Base-by-base conservation (phyloP, 2,888 invertebrate species). In the Agonopterix heracliana region DNA sequence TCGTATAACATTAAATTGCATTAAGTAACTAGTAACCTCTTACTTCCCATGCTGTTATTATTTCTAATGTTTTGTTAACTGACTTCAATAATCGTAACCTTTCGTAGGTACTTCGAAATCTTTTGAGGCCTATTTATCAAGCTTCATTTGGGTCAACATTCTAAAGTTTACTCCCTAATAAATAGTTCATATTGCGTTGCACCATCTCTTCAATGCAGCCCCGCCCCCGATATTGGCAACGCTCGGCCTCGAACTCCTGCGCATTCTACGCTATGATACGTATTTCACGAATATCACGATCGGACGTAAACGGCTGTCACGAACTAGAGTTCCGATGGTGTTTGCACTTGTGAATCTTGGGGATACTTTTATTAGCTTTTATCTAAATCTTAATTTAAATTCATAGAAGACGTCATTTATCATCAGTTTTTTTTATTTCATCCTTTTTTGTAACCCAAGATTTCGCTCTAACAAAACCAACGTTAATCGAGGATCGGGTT, bases 281-380 rank as follows among this genome's bases (percentile, higher is more conserved):
- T 69, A 26, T 70, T 71, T 69, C 68, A 66, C 60, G 60, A 67
- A 61, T 61, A 64, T 62, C 67, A 68, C 67, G 66, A 71, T 54
- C 67, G 61, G 56, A 56, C 58, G 55, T 55, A 58, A 60, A 64
- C 60, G 59, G 46, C 50, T 49, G 46, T 57, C 57, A 59, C 54
- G 56, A 53, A 52, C 49, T 26, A 46, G 44, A 46, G 40, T 40
- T 38, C 9, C 12, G 11, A 34, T 7, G 2, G 9, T 14, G 4
- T n/a, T n/a, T 41, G n/a, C 26, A 46, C 12, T 9, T 34, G 34
- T 44, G 44, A 44, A 44, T n/a, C 17, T 13, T 41, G 9, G 2
- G 1, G 26, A 5, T 26, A 26, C 26, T 26, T 26, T 26, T 26
- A 26, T 26, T n/a, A n/a, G n/a, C n/a, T n/a, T n/a, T n/a, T n/a